Base-by-base conservation (phyloP, 2,888 invertebrate genomes). In the Brenthis hecate region DNA sequence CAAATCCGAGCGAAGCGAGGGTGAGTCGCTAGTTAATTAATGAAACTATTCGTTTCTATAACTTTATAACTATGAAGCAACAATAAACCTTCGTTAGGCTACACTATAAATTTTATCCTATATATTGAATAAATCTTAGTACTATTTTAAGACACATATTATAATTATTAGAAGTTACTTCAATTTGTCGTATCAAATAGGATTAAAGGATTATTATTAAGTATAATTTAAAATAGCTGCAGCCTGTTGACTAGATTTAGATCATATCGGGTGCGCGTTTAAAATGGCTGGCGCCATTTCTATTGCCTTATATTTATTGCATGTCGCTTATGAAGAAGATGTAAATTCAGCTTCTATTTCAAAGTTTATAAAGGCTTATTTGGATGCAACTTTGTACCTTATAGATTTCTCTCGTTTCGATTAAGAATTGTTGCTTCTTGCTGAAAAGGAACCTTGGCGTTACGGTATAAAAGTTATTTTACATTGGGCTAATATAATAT, bases 231-330 rank as follows among this genome's bases (percentile, higher is more conserved):
- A 81, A 85, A 85, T 80, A 81, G 81, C 77, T 70, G 75, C 75
- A 73, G 78, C 79, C 77, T 83, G 81, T 83, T 81, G 84, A 87
- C 85, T 83, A 76, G 77, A 82, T 80, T 80, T 74, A 77, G 91
- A 91, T 91, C 81, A 79, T 89, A 91, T 91, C 91, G 81, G 79
- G 81, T 78, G 81, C 84, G 82, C 84, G 85, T 75, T 83, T 80
- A 80, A 80, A 81, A 76, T 80, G 74, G 70, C 85, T 85, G 91
- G 91, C 91, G 91, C 91, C 91, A 84, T 80, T 84, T 83, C 84
- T 85, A 87, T 87, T 85, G 84, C 80, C 76, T 19, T 80, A 79
- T 84, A 83, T 84, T 85, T 83, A 84, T 81, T 84, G 79, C 82
- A 74, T 79, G 79, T 76, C 77, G 78, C 76, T 77, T 76, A 73